Conservation (phyloP, 1,140 invertebrate genomes). For the Drosophila rufa region DNA sequence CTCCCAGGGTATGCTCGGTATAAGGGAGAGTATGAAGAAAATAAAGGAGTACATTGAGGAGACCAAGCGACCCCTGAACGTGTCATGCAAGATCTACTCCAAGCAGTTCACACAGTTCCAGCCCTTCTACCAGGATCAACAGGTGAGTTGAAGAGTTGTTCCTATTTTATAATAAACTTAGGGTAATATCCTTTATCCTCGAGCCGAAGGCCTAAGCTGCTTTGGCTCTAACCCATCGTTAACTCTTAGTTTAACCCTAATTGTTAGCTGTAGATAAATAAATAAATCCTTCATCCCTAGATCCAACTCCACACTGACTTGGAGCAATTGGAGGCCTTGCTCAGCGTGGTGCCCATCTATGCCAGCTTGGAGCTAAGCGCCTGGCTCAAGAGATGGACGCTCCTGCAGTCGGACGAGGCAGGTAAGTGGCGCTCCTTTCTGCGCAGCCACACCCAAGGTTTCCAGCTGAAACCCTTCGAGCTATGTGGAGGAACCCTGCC, state of each 20-base stretch:
- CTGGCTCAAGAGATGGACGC: slow-evolving; percentile 53
- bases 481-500: not conserved
- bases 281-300: not conserved
- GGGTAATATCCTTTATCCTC: not conserved
- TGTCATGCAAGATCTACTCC: slow-evolving; percentile 70
- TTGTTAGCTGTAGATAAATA: too few species aligned
- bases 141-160: slow-evolving; percentile 45
- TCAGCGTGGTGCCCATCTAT: slow-evolving; percentile 59
- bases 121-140: slow-evolving; percentile 69
- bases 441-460: slow-evolving; percentile 21
- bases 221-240: too few species aligned
- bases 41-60: slow-evolving; percentile 56
- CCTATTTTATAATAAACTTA: not conserved
- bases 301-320: slow-evolving; percentile 34
- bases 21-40: slow-evolving; percentile 6
- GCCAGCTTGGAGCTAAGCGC: slow-evolving; percentile 52
- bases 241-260: too few species aligned
- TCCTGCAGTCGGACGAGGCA: slow-evolving; percentile 56
- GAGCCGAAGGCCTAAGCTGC: too few species aligned
- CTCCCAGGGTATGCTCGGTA: not conserved
- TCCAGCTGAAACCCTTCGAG: slow-evolving; percentile 59
- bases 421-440: slow-evolving; percentile 54
- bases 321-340: slow-evolving; percentile 37
- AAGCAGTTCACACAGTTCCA: slow-evolving; percentile 76
- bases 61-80: slow-evolving; percentile 66